Percentiles rank a stretch among this genome's conserved stretches.
Evolutionary conservation across 1,140 invertebrate genomes (phyloP).

Genomic region (Wiebesia pumilae): DNA sequence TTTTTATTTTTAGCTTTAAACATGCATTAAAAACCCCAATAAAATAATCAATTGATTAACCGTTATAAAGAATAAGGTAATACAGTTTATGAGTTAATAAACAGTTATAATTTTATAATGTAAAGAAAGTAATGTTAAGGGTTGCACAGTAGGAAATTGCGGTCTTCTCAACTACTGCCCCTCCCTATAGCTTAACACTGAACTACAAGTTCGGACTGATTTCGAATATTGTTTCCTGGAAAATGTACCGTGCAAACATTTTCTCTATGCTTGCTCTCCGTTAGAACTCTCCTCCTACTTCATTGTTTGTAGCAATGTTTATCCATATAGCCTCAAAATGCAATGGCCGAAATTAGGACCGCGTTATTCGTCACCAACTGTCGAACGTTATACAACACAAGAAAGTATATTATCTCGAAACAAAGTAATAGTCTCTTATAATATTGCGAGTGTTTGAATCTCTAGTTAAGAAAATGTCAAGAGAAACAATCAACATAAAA

Average conservation of each 20-base stretch:
- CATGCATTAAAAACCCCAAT: too few relatives aligned
- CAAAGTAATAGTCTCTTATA: background rate
- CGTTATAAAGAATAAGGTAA: background rate
- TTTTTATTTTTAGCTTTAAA: too few relatives aligned
- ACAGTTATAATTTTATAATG: background rate
- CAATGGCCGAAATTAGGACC: background rate
- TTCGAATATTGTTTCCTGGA: background rate
- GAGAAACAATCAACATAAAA: background rate
- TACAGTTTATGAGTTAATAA: background rate
- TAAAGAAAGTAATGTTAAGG: background rate
- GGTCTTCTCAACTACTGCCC: background rate
- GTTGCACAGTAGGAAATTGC: background rate
- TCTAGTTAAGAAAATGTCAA: background rate
- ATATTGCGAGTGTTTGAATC: background rate
- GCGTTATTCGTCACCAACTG: background rate
- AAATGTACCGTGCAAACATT: background rate
- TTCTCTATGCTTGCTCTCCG: background rate
- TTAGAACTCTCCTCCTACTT: slow-evolving; percentile 63
- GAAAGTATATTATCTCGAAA: background rate
- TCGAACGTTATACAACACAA: background rate
- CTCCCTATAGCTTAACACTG: background rate
- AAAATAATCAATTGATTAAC: background rate
- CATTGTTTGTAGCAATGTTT: background rate
- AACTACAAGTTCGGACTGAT: background rate
- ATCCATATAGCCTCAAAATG: background rate